Evolutionary conservation across 2,797 vertebrate genomes (phyloP).

Genomic region (Urosaurus nigricauda): DNA sequence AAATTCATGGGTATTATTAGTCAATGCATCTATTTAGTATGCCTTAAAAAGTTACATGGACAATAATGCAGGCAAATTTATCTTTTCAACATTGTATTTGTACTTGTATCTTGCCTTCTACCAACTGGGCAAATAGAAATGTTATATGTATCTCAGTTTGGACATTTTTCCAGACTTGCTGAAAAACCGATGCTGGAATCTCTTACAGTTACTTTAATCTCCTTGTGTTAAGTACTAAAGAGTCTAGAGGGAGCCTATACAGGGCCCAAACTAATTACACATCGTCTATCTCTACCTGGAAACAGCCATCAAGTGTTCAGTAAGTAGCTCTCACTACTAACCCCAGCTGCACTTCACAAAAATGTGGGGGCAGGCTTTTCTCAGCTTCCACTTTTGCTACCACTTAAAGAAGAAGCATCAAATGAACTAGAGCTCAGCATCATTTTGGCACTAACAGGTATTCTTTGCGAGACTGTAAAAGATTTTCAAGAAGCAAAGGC

Average conservation of each 20-base stretch:
- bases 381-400: slow-evolving; percentile 28
- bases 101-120: neutral
- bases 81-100: neutral
- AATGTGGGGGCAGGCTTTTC: slow-evolving; percentile 26
- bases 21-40: neutral
- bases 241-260: neutral
- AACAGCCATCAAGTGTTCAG: slow-evolving; percentile 25
- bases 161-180: neutral
- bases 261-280: neutral
- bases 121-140: neutral
- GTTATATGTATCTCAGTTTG: neutral
- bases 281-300: neutral
- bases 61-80: too few relatives aligned
- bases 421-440: neutral
- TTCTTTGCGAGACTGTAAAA: slow-evolving; percentile 21
- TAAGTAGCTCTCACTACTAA: slow-evolving; percentile 21
- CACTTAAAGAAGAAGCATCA: slow-evolving; percentile 41
- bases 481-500: neutral
- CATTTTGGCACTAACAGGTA: neutral
- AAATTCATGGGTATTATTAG: too few relatives aligned
- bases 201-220: slow-evolving; percentile 17
- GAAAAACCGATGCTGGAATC: fast-evolving
- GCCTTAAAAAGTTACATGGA: neutral
- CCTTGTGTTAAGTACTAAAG: neutral
- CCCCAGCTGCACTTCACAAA: neutral